Conservation (phyloP, 2,888 invertebrate species). For the Dione vanillae region DNA sequence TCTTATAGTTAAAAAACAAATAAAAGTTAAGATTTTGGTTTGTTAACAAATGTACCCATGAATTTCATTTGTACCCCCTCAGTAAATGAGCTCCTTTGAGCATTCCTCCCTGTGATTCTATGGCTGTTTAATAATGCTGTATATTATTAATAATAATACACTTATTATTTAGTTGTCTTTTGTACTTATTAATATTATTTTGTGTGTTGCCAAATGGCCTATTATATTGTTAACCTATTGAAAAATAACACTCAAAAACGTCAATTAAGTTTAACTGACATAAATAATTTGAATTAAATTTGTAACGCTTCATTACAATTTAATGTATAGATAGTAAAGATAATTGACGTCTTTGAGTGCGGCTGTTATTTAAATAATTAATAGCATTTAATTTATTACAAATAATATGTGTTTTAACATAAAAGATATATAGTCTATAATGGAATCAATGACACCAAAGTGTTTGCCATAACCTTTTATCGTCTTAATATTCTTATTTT, state of each 20-base stretch:
- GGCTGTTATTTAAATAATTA: neutral
- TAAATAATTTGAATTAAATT: neutral
- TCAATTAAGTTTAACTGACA: neutral
- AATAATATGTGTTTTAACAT: slow-evolving; percentile 1
- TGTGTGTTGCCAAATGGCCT: slow-evolving; percentile 3
- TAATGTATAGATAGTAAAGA: neutral
- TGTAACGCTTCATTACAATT: neutral
- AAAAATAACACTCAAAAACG: neutral
- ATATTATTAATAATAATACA: slow-evolving; percentile 25
- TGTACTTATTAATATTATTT: slow-evolving; percentile 33
- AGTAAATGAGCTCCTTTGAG: slow-evolving; percentile 43
- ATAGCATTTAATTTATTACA: neutral
- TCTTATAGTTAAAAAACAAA: neutral
- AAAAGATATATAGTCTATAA: slow-evolving; percentile 13
- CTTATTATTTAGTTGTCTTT: slow-evolving; percentile 35
- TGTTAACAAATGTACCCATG: slow-evolving; percentile 6
- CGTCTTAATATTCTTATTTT: slow-evolving; percentile 15
- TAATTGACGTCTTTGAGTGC: neutral
- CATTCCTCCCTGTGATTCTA: slow-evolving; percentile 64
- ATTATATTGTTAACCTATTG: neutral
- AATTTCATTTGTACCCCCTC: slow-evolving; percentile 9
- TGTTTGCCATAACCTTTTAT: slow-evolving; percentile 34
- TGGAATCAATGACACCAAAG: slow-evolving; percentile 30
- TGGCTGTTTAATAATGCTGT: slow-evolving; percentile 61
- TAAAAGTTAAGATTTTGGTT: neutral